Conservation (phyloP, 2,888 invertebrate genomes). For the Drosophila histrio region DNA sequence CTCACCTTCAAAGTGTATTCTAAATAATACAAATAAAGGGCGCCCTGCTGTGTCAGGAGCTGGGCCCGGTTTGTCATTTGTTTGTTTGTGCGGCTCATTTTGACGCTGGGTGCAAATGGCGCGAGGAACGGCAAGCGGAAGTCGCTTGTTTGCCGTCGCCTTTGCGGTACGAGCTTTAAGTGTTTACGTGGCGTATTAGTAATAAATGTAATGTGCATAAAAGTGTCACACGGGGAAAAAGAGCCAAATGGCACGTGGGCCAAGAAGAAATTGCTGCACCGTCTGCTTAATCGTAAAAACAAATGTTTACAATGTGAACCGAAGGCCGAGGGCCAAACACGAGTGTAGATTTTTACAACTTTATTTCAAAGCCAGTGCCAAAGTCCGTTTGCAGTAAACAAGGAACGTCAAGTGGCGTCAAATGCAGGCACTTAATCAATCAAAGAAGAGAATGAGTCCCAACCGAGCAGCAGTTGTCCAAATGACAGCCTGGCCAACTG, state of each 20-base stretch:
- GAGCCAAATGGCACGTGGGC: conserved; percentile 12
- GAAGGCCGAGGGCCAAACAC: conserved; percentile 15
- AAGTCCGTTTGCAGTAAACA: conserved; percentile 28
- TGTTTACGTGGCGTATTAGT: conserved; percentile 78
- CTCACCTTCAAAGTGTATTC: conserved; percentile 3
- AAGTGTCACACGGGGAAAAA: conserved; percentile 37
- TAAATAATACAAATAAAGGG: conserved; percentile 36
- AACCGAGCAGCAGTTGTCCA: conserved; percentile 8
- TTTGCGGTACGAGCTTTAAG: conserved; percentile 58
- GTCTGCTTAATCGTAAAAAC: conserved; percentile 31
- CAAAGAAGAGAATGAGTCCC: conserved; percentile 51
- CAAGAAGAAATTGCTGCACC: conserved; percentile 7
- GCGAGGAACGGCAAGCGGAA: conserved; percentile 44
- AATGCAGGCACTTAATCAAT: conserved; percentile 77
- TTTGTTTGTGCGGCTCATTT: conserved; percentile 42
- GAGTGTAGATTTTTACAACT: conserved; percentile 64
- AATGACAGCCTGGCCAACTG: neutral
- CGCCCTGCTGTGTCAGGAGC: conserved; percentile 21
- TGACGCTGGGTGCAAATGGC: conserved; percentile 36
- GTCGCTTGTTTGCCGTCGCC: conserved; percentile 62
- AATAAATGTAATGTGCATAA: conserved; percentile 73
- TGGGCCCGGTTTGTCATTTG: conserved; percentile 31
- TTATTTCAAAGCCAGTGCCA: conserved; percentile 46
- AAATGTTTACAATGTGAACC: conserved; percentile 67
- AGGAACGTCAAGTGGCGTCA: conserved; percentile 63